Evolutionary conservation across 2,113 vertebrate genomes (phyloP).

Genomic region (Clarias gariepinus): DNA sequence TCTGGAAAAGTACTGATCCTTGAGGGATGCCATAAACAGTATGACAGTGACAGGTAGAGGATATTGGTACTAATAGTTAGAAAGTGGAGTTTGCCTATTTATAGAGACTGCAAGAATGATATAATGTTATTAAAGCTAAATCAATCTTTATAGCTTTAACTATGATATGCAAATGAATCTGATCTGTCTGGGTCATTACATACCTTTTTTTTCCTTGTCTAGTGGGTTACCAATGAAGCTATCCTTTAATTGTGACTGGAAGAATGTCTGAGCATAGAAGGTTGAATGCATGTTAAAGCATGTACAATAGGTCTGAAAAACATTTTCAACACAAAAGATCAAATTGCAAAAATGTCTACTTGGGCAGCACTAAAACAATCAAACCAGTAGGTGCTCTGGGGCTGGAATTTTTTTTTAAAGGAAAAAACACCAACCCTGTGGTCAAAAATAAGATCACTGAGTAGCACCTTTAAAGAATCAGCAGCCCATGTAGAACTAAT

Average conservation of each 20-base stretch:
- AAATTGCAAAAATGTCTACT: not conserved
- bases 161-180: not conserved
- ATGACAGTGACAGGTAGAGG: not conserved
- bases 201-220: not conserved
- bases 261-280: not conserved
- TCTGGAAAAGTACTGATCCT: not conserved
- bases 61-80: not conserved
- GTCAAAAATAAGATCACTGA: not conserved
- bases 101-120: not conserved
- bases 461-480: conserved; percentile 1
- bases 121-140: not conserved
- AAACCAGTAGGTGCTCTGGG: not conserved
- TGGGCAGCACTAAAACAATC: not conserved
- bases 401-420: not conserved
- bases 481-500: not conserved
- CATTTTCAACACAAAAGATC: not conserved
- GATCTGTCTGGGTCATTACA: not conserved
- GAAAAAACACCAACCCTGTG: not conserved
- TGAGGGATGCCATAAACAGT: not conserved
- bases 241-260: not conserved
- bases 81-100: not conserved
- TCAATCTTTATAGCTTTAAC: not conserved
- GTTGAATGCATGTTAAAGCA: not conserved
- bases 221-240: not conserved
- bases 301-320: not conserved